Conservation (phyloP, 1,140 invertebrate species). For the Papilio xuthus region DNA sequence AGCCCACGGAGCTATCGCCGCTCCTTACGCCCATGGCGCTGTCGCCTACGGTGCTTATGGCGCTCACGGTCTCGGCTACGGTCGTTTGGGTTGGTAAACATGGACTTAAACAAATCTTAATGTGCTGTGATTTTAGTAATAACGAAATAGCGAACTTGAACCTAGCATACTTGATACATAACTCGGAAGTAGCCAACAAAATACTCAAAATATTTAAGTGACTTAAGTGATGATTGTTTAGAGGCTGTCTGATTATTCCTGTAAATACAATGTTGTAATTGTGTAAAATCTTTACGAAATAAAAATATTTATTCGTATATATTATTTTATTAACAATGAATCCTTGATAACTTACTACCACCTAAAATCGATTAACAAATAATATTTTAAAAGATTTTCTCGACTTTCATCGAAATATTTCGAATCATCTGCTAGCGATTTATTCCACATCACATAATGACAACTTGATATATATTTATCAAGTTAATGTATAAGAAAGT, state of each 20-base stretch:
- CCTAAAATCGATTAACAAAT: too few relatives aligned
- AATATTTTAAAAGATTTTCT: too few relatives aligned
- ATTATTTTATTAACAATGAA: neutral
- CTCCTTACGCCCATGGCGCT: slow-evolving; percentile 51
- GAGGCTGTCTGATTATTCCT: slow-evolving; percentile 10
- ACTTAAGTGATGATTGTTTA: slow-evolving; percentile 12
- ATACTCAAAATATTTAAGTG: neutral
- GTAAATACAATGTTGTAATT: slow-evolving; percentile 23
- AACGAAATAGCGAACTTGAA: slow-evolving; percentile 14
- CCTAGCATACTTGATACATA: neutral
- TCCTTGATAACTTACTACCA: neutral
- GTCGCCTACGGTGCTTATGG: slow-evolving; percentile 37
- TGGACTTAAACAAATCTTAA: slow-evolving; percentile 11
- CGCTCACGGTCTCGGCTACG: slow-evolving; percentile 31
- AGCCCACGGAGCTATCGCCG: slow-evolving; percentile 43
- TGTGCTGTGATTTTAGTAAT: slow-evolving; percentile 37
- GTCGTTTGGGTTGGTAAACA: slow-evolving; percentile 40
- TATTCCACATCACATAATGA: too few relatives aligned
- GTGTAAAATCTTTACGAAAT: slow-evolving; percentile 13
- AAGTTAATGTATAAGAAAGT: too few relatives aligned
- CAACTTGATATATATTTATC: too few relatives aligned
- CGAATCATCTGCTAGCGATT: too few relatives aligned
- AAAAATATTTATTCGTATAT: slow-evolving; percentile 28
- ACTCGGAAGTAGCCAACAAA: neutral
- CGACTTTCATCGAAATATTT: too few relatives aligned